Percentiles rank a stretch among this genome's conserved stretches.
These are phyloP conservation scores for Acleris literana DNA, from an alignment of 2,888 invertebrate genomes.

Conservation along the genomic window DNA sequence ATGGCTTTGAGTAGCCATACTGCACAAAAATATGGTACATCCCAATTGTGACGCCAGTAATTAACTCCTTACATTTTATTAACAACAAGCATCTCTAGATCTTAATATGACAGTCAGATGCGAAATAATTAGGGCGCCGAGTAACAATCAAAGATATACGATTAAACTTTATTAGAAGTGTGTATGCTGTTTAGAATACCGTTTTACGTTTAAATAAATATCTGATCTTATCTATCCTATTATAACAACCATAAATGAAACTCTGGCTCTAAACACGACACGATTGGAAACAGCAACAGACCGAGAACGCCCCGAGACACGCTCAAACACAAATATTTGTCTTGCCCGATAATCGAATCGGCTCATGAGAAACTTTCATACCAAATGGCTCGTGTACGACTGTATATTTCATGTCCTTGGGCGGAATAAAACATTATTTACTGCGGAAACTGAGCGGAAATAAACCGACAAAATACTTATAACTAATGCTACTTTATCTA, in stretches of 20 bases:
- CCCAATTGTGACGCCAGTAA: no score
- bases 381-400: constrained; percentile 30
- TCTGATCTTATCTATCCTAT: no score
- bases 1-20: no score
- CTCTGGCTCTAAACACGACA: not conserved
- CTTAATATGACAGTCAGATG: no score
- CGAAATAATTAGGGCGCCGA: no score
- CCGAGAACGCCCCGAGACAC: constrained; percentile 16
- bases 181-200: no score
- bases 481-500: constrained; percentile 14
- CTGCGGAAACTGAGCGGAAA: constrained; percentile 27
- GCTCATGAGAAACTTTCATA: constrained; percentile 31
- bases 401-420: constrained; percentile 27
- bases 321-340: constrained; percentile 33
- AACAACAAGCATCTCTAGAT: no score
- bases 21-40: no score
- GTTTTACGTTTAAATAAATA: no score
- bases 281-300: not conserved
- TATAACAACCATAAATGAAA: not conserved
- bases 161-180: no score
- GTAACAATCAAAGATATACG: no score
- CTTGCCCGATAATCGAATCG: constrained; percentile 34
- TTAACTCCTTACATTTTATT: no score
- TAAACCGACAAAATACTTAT: constrained; percentile 5
- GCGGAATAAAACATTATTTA: constrained; percentile 30